These are phyloP conservation scores for Drosophila ercepeae DNA, from an alignment of 1,140 invertebrate species.

Conservation along the genomic window DNA sequence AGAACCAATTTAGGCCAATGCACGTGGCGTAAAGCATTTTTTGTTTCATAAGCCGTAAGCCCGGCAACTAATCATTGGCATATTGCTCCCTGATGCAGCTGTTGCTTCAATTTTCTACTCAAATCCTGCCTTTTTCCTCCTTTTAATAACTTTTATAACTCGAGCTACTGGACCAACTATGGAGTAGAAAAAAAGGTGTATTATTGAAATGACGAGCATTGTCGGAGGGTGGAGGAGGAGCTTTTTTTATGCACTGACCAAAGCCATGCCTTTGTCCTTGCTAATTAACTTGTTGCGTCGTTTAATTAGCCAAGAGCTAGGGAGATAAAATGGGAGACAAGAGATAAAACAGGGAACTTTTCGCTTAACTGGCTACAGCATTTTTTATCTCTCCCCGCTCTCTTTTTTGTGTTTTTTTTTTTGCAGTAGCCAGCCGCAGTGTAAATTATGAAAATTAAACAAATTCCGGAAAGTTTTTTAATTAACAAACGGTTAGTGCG, in stretches of 20 bases:
- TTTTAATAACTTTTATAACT: slow-evolving; percentile 76
- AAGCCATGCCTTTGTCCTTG: slow-evolving; percentile 66
- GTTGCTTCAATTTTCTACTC: slow-evolving; percentile 18
- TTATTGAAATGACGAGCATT: slow-evolving; percentile 70
- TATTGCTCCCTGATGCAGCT: slow-evolving; percentile 38
- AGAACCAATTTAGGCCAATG: slow-evolving; percentile 50
- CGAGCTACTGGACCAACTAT: slow-evolving; percentile 6
- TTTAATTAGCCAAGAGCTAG: slow-evolving; percentile 70
- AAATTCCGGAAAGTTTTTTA: slow-evolving; percentile 77
- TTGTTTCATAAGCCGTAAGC: background rate
- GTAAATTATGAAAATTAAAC: slow-evolving; percentile 79
- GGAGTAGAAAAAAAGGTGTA: slow-evolving; percentile 39
- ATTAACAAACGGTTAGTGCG: slow-evolving; percentile 64
- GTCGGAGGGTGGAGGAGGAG: slow-evolving; percentile 6
- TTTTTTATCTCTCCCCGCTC: slow-evolving; percentile 11
- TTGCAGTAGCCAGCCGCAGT: slow-evolving; percentile 40
- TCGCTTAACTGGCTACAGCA: slow-evolving; percentile 52
- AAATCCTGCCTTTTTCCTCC: slow-evolving; percentile 32
- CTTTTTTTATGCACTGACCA: slow-evolving; percentile 66
- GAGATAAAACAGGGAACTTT: slow-evolving; percentile 40
- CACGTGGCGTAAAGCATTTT: slow-evolving; percentile 29
- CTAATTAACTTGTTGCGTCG: slow-evolving; percentile 81
- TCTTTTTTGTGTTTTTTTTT: slow-evolving; percentile 10
- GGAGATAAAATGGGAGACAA: slow-evolving; percentile 3
- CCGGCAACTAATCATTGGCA: slow-evolving; percentile 62